Evolutionary conservation across 2,888 invertebrate genomes (phyloP).

Genomic region (Diarsia mendica): DNA sequence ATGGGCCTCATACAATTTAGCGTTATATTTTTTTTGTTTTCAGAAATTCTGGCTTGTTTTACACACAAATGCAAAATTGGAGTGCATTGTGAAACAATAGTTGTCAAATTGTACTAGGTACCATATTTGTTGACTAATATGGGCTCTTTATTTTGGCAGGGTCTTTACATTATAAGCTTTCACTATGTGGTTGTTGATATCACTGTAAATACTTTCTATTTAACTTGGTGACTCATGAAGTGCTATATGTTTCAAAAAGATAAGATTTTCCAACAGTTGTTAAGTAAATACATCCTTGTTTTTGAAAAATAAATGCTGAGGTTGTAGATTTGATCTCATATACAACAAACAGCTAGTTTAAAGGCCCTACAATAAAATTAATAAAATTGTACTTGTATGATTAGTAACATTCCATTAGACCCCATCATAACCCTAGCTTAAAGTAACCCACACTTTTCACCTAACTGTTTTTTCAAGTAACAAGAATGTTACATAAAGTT

Average conservation of each 20-base stretch:
- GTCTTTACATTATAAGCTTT: conserved; percentile 22
- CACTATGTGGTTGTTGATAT: conserved; percentile 15
- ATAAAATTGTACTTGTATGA: background rate
- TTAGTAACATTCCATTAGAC: background rate
- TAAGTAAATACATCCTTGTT: background rate
- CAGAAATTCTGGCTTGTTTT: background rate
- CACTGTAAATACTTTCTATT: conserved; percentile 46
- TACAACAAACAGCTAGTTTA: background rate
- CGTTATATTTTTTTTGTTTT: background rate
- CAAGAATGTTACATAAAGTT: conserved; percentile 16
- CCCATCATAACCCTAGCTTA: background rate
- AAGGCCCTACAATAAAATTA: background rate
- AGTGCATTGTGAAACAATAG: conserved; percentile 1
- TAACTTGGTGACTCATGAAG: conserved; percentile 17
- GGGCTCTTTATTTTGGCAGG: conserved; percentile 14
- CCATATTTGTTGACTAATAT: conserved; percentile 16
- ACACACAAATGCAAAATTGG: background rate
- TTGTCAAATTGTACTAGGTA: conserved; percentile 6
- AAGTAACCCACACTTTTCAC: background rate
- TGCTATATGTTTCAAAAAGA: conserved; percentile 2
- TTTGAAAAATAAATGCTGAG: background rate
- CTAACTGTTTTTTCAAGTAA: background rate
- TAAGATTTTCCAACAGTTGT: background rate
- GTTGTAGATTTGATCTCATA: background rate
- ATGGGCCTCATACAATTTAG: too few species aligned